Percentiles rank a stretch among this genome's conserved stretches.
phyloP scores from a whole-genome alignment of 2,113 vertebrate genomes.

The Thamnaconus septentrionalis region DNA sequence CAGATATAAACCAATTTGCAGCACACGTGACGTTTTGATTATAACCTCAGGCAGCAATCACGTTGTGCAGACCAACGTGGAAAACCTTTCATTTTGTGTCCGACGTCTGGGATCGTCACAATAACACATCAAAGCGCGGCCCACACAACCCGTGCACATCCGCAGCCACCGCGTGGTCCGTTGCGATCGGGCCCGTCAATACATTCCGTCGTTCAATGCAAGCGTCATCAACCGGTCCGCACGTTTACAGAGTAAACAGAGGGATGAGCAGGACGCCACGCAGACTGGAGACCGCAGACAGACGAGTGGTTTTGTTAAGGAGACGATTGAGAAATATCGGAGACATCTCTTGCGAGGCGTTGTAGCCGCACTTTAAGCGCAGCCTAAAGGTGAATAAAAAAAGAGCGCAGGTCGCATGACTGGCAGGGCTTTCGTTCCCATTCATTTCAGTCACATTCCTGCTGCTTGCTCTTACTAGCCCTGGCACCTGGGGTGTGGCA shows the following conservation, averaged over 20 bases:
- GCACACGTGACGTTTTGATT: slow-evolving; percentile 49
- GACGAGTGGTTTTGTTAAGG: background rate
- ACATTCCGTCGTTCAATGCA: background rate
- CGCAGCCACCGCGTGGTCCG: slow-evolving; percentile 7
- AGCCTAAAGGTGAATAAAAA: slow-evolving; percentile 57
- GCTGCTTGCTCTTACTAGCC: slow-evolving; percentile 74
- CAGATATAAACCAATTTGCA: slow-evolving; percentile 43
- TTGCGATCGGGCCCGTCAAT: slow-evolving; percentile 17
- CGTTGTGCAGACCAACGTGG: slow-evolving; percentile 37
- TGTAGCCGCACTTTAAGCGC: slow-evolving; percentile 27
- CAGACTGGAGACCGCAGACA: background rate
- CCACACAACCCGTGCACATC: slow-evolving; percentile 14
- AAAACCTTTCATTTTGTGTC: slow-evolving; percentile 43
- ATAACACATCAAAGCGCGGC: slow-evolving; percentile 20
- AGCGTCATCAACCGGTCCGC: background rate
- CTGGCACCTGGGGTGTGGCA: slow-evolving; percentile 75
- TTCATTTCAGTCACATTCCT: slow-evolving; percentile 77
- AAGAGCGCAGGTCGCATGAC: slow-evolving; percentile 70
- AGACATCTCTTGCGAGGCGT: too few species aligned
- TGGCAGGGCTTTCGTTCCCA: slow-evolving; percentile 74
- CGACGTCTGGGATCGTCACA: slow-evolving; percentile 9
- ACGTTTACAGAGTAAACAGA: background rate
- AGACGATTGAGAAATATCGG: too few species aligned
- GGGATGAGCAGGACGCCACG: slow-evolving; percentile 5
- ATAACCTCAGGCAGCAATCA: slow-evolving; percentile 29